Percentiles rank a stretch among this genome's conserved stretches.
Conservation (phyloP, 2,797 vertebrate genomes). For the Rhynchonycteris naso region DNA sequence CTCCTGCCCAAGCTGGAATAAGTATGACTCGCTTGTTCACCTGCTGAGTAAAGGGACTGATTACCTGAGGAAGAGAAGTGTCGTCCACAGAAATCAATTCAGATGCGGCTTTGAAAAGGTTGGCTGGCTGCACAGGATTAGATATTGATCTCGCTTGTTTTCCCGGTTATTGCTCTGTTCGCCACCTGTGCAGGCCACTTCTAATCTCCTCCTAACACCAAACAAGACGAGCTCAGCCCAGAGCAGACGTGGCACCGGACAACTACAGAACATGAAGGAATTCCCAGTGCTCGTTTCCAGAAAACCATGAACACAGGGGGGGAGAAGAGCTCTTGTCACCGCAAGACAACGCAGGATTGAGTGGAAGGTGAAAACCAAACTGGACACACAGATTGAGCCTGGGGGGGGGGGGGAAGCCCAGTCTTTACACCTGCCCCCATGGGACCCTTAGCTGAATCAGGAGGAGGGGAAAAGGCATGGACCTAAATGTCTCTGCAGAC, state of each 20-base stretch:
- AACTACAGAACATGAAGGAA: neutral
- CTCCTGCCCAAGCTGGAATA: constrained; percentile 67
- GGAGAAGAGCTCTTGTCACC: neutral
- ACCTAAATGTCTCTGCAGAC: neutral
- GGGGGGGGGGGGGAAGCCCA: neutral
- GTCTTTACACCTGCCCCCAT: neutral
- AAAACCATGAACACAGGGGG: neutral
- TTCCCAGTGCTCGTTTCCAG: fast-evolving
- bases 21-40: constrained; percentile 54
- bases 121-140: constrained; percentile 88
- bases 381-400: neutral
- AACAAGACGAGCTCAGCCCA: constrained; percentile 72
- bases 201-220: constrained; percentile 82
- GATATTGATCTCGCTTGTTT: constrained; percentile 88
- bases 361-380: neutral
- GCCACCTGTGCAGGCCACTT: constrained; percentile 81
- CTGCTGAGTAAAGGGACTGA: constrained; percentile 83
- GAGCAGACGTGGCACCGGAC: neutral
- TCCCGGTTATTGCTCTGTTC: constrained; percentile 83
- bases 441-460: neutral
- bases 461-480: neutral
- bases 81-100: constrained; percentile 85
- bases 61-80: constrained; percentile 85
- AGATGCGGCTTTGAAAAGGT: constrained; percentile 87
- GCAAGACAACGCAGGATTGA: neutral